Conservation (phyloP, 2,113 vertebrate genomes). For the Nothocercus julius region DNA sequence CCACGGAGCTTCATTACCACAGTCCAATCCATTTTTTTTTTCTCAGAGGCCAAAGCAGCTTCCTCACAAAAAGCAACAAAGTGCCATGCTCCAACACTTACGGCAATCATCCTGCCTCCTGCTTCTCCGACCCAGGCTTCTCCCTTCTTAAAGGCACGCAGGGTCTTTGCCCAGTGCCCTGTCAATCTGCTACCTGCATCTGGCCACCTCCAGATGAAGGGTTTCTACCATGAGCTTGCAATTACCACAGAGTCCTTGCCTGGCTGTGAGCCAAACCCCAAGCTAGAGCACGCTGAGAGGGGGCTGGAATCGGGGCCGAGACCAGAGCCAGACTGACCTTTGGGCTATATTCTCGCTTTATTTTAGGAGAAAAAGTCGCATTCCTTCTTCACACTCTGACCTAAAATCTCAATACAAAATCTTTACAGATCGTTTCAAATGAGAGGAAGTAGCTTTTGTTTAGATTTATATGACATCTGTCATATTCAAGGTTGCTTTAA, state of each 20-base stretch:
- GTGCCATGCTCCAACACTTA: rapidly evolving
- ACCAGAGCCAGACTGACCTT: rapidly evolving
- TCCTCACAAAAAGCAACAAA: background rate
- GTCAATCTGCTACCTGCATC: background rate
- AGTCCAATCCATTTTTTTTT: background rate
- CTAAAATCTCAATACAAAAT: background rate
- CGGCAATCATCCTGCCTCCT: background rate
- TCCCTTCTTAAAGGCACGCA: background rate
- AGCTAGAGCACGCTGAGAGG: rapidly evolving
- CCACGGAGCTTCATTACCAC: rapidly evolving
- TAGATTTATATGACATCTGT: background rate
- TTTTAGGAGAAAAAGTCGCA: background rate
- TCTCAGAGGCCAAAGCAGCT: background rate
- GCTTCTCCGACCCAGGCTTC: background rate
- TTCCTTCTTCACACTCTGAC: background rate
- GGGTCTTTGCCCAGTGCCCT: background rate
- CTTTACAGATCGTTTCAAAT: background rate
- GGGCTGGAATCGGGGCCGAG: too few relatives aligned
- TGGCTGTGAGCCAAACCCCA: rapidly evolving
- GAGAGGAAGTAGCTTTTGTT: background rate
- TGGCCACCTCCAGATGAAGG: rapidly evolving
- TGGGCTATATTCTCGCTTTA: rapidly evolving
- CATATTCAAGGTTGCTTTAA: background rate
- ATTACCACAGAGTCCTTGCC: rapidly evolving
- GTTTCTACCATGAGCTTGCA: background rate